Evolutionary conservation across 2,888 invertebrate species (phyloP).

Genomic region (Diarsia rubi): DNA sequence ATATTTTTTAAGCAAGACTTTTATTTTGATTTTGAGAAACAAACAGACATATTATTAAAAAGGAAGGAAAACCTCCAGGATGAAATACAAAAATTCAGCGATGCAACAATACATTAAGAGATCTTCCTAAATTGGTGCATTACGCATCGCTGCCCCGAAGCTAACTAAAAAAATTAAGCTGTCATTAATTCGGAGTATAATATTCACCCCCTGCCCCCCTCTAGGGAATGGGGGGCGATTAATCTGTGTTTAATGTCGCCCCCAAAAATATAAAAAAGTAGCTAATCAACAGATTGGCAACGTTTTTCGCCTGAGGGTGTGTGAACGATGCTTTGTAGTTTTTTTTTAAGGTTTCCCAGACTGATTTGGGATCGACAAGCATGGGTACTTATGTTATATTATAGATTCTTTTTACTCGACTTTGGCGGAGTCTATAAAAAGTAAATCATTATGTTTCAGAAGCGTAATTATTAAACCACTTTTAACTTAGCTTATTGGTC

Average conservation of each 20-base stretch:
- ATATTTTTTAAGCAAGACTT: not conserved
- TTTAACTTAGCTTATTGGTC: too few relatives aligned
- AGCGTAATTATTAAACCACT: too few relatives aligned
- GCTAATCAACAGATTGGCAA: slow-evolving; percentile 89
- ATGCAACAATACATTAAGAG: slow-evolving; percentile 48
- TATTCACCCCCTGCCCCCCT: slow-evolving; percentile 75
- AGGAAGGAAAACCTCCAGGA: not conserved
- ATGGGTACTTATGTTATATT: not conserved
- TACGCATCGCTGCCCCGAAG: slow-evolving; percentile 75
- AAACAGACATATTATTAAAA: not conserved
- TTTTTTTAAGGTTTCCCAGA: slow-evolving; percentile 36
- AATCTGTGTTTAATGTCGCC: slow-evolving; percentile 89
- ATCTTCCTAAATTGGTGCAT: slow-evolving; percentile 68
- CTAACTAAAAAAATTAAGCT: slow-evolving; percentile 80
- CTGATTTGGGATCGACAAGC: not conserved
- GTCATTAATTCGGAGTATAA: slow-evolving; percentile 87
- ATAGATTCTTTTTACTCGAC: not conserved
- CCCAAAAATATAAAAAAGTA: slow-evolving; percentile 85
- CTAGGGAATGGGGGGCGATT: slow-evolving; percentile 86
- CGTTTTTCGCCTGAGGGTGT: slow-evolving; percentile 75
- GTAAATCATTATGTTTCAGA: too few relatives aligned
- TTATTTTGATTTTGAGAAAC: not conserved
- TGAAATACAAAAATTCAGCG: not conserved
- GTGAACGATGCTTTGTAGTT: slow-evolving; percentile 49
- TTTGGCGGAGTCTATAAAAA: not conserved